Evolutionary conservation across 2,888 invertebrate species (phyloP), one percentile per base, ranked within the genome.

Genomic region (Nomada fabriciana): DNA sequence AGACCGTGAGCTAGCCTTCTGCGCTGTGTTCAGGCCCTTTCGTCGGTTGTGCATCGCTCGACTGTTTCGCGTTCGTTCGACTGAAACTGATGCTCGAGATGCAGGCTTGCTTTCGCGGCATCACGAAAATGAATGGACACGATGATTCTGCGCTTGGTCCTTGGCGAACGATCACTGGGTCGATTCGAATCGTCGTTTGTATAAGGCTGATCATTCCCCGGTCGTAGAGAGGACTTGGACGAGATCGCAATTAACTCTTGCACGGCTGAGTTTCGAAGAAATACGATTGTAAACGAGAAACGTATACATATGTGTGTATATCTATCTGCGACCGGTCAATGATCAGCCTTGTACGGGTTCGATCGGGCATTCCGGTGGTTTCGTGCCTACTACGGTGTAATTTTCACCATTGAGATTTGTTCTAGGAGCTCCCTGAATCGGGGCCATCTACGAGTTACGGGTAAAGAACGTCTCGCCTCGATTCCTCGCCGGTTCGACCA

Each of bases 321-420:
- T 43, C 55, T 42, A 15, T 13, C 23, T 18, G 23, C 23, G 29
- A 63, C 36, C 57, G 59, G 59, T 63, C 73, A 63, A 69, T 81
- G 79, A 81, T 81, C 79, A 57, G 69, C 79, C 68, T 78, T 77
- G 73, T 71, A 59, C 74, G 80, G 75, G 80, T 84, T 86, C 77
- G 70, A 72, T 80, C 80, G 71, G 63, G 60, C 65, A 84, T 88
- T 86, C 55, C 78, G 55, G 29, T 59, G 67, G 75, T 88, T 83
- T 80, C 83, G 72, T 70, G 60, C 47, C 63, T 76, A 57, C 29
- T 20, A 53, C 61, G 42, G 15, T 59, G 78, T 60, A 74, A 68
- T 73, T 76, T 74, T 57, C 78, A 76, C 50, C 82, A 76, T 76
- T 74, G 74, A 77, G 73, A 74, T 83, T 73, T 64, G 67, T 59